Base-by-base conservation (phyloP, 2,888 invertebrate genomes). In the Sturmia bella region DNA sequence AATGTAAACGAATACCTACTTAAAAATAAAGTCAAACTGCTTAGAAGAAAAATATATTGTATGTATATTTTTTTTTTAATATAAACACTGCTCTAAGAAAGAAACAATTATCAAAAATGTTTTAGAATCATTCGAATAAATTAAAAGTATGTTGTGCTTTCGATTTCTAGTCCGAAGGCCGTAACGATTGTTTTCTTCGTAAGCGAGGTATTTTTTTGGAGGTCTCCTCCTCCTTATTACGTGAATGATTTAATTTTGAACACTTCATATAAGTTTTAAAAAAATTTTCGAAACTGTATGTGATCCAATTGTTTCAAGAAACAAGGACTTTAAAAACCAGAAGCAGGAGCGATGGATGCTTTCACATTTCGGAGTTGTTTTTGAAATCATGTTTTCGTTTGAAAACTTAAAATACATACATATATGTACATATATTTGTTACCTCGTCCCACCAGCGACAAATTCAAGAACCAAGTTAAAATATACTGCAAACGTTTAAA, bases 41-140 rank as follows among this genome's bases (percentile, higher is more conserved):
- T 72, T 84, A 63, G 69, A 69, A 80, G 75, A 54, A 45, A 52
- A 37, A 66, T 27, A 17, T 24, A 57, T 59, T 59, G 24, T 39
- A 56, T 48, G n/a, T 69, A 45, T 41, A 27, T 50, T 64, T 57
- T 72, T 19, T 37, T 39, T 24, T 59, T n/a, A 50, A 17, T 43
- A 54, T 43, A 52, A 54, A 54, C 73, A 54, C 50, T 59, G 61
- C 9, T 72, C 24, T 41, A 37, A 19, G n/a, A 57, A 78, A 82
- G 78, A 68, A 76, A 84, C 85, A 84, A 83, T 85, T 56, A 69
- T 56, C 56, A 56, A 52, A n/a, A 43, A 64, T 69, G 74, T 61
- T 12, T 43, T 3, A 17, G 39, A 6, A 17, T 17, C 12, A n/a
- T 32, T 15, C 3, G 2, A 21, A 21, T 19, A 17, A 54, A 54